A percentile compares a stretch with the other conserved stretches of the same genome.
Evolutionary conservation across 2,797 vertebrate species (phyloP).

Genomic region (Ciconia nigra): DNA sequence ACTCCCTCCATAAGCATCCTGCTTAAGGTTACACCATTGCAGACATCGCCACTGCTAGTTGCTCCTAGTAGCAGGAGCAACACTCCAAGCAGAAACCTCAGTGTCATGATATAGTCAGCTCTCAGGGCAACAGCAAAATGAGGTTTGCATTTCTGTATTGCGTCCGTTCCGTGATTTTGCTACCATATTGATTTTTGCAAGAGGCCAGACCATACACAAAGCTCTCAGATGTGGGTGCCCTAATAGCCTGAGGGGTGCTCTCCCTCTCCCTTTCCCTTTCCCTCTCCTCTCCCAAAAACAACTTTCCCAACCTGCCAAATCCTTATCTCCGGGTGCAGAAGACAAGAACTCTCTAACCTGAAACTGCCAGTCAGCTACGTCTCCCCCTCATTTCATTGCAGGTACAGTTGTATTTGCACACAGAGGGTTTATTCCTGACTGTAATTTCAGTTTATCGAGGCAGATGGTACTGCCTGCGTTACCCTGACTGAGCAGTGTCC

Average conservation of each 20-base stretch:
- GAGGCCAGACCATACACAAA: not conserved
- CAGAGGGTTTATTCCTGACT: not conserved
- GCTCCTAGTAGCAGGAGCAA: not conserved
- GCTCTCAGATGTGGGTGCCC: not conserved
- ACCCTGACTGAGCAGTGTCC: not conserved
- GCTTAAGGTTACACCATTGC: not conserved
- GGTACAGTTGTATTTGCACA: not conserved
- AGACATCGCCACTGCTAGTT: not conserved
- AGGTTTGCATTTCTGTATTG: not conserved
- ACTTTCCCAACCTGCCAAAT: not conserved
- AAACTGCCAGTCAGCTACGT: not conserved
- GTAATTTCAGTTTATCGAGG: not conserved
- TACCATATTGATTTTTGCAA: not conserved
- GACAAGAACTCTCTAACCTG: not conserved
- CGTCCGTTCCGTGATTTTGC: not conserved
- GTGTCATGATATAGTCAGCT: not conserved
- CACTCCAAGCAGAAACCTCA: not conserved
- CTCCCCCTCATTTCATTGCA: not conserved
- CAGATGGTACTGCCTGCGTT: not conserved
- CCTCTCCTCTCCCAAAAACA: not conserved
- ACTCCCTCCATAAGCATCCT: not conserved
- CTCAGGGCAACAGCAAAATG: not conserved
- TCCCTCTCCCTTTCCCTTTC: not conserved
- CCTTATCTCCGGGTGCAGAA: not conserved
- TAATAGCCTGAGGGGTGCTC: not conserved